These are phyloP conservation scores for Pseudomyrmex sp. DNA, from an alignment of 1,140 invertebrate genomes.

Conservation along the genomic window DNA sequence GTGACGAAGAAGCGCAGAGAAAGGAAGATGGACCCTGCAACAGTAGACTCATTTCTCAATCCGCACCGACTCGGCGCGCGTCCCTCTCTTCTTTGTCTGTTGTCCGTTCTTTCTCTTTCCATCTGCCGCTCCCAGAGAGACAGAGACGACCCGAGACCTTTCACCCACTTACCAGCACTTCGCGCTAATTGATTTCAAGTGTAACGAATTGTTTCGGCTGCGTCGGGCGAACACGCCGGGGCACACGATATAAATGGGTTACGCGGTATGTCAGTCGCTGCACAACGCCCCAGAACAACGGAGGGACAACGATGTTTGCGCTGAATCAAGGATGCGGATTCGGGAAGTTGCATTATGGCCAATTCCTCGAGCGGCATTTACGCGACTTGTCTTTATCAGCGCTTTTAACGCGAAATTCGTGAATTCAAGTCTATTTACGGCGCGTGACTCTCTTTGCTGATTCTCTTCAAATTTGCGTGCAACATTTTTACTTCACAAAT, in stretches of 20 bases:
- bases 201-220: slow-evolving; percentile 73
- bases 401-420: neutral
- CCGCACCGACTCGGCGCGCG: slow-evolving; percentile 23
- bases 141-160: slow-evolving; percentile 58
- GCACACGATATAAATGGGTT: slow-evolving; percentile 65
- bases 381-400: neutral
- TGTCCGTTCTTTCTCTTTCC: neutral
- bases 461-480: neutral
- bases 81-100: neutral
- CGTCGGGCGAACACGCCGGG: slow-evolving; percentile 37
- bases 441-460: neutral
- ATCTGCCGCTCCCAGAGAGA: no score
- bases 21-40: slow-evolving; percentile 49
- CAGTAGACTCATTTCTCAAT: slow-evolving; percentile 69
- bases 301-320: neutral
- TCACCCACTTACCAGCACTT: slow-evolving; percentile 73
- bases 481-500: no score
- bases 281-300: neutral
- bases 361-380: neutral
- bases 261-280: slow-evolving; percentile 46
- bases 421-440: neutral
- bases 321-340: neutral
- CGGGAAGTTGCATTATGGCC: neutral
- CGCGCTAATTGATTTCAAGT: slow-evolving; percentile 75
- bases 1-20: slow-evolving; percentile 14